phyloP scores from a whole-genome alignment of 2,888 invertebrate species.

The Anoncus sp. region DNA sequence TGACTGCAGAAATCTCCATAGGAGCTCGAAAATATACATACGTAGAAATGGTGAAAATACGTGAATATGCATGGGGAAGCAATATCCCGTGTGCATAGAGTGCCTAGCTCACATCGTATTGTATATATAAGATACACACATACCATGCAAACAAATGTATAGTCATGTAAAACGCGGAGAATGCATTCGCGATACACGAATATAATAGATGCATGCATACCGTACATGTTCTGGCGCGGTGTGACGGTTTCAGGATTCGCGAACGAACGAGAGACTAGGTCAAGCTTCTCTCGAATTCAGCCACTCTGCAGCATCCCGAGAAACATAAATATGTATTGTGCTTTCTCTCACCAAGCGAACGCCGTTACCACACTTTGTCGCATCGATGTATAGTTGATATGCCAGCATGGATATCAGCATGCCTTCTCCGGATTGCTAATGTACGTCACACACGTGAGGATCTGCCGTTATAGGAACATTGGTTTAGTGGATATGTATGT shows the following conservation, averaged over 20 bases:
- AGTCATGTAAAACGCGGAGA: conserved; percentile 55
- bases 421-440: conserved; percentile 14
- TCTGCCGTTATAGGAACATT: conserved; percentile 19
- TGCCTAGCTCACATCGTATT: background rate
- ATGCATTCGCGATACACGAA: conserved; percentile 39
- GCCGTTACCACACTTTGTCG: background rate
- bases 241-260: conserved; percentile 39
- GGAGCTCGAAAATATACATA: conserved; percentile 23
- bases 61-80: conserved; percentile 56
- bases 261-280: conserved; percentile 55
- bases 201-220: conserved; percentile 59
- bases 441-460: background rate
- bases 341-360: conserved; percentile 25
- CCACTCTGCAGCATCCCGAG: conserved; percentile 39
- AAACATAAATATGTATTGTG: conserved; percentile 67
- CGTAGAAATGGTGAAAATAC: conserved; percentile 46
- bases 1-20: conserved; percentile 11
- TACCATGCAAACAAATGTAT: conserved; percentile 41
- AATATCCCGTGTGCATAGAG: conserved; percentile 19
- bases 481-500: background rate
- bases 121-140: conserved; percentile 6
- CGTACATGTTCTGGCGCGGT: conserved; percentile 38
- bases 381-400: conserved; percentile 47
- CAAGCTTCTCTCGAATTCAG: conserved; percentile 56
- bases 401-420: conserved; percentile 17